Evolutionary conservation across 1,140 invertebrate species (phyloP).

Genomic region (Trichonephila clavata): DNA sequence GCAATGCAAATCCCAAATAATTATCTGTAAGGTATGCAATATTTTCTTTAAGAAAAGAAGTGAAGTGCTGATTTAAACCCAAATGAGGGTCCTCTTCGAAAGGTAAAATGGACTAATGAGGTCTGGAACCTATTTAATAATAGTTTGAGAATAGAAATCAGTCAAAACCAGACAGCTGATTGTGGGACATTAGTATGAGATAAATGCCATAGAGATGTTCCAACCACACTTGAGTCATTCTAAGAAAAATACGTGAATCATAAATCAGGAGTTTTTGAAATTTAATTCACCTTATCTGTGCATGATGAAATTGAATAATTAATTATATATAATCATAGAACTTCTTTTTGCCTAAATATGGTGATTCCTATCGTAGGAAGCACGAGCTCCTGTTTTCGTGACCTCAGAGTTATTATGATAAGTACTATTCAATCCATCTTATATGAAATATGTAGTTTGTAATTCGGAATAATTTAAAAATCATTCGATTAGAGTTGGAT

Average conservation of each 20-base stretch:
- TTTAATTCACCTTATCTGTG: not conserved
- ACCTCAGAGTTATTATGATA: not conserved
- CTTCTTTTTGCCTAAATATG: not conserved
- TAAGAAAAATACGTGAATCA: not conserved
- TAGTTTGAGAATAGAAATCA: not conserved
- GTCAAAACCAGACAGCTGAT: not conserved
- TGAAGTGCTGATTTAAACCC: not conserved
- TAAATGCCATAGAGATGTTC: too few species aligned
- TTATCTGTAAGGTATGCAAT: not conserved
- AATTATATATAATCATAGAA: constrained; percentile 3
- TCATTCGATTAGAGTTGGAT: not conserved
- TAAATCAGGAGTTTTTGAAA: not conserved
- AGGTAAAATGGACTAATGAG: not conserved
- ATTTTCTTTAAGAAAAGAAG: not conserved
- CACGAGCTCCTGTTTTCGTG: not conserved
- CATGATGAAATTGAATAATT: constrained; percentile 25
- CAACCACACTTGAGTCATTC: not conserved
- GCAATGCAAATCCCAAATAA: not conserved
- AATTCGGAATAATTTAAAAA: not conserved
- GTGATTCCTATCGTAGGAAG: not conserved
- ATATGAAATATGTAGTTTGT: not conserved
- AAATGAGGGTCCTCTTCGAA: not conserved
- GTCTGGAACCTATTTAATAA: constrained; percentile 13
- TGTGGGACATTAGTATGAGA: not conserved
- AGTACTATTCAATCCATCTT: not conserved